Conservation (phyloP, 2,888 invertebrate species). For the Pristionchus arcanus region DNA sequence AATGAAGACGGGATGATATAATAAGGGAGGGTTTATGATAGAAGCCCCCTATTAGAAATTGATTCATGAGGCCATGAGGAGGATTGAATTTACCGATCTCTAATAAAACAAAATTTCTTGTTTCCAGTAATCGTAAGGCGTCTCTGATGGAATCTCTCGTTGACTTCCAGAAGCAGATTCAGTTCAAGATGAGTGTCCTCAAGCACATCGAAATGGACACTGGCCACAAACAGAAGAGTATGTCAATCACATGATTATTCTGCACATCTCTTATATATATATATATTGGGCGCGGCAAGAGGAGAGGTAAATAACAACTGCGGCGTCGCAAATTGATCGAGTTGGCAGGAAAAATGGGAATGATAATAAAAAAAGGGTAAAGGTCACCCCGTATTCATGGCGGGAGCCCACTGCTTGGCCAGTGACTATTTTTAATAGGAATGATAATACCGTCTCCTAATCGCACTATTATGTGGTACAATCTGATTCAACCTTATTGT, state of each 20-base stretch:
- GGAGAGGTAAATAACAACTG: neutral
- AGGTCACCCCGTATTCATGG: too few species aligned
- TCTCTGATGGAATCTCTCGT: slow-evolving; percentile 69
- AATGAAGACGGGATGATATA: neutral
- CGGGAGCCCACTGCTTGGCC: too few species aligned
- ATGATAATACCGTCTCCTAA: neutral
- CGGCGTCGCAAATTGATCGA: neutral
- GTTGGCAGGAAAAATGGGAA: neutral
- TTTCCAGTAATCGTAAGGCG: slow-evolving; percentile 67
- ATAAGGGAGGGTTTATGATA: neutral
- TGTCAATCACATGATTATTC: neutral
- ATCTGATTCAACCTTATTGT: neutral
- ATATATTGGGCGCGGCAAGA: neutral
- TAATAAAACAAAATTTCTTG: neutral
- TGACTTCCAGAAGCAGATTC: slow-evolving; percentile 72
- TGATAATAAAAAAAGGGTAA: too few species aligned
- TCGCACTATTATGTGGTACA: neutral
- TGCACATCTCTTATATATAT: too few species aligned
- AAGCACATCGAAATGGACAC: slow-evolving; percentile 60
- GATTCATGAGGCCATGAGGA: neutral
- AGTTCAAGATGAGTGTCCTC: slow-evolving; percentile 71
- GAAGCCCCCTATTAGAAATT: too few species aligned
- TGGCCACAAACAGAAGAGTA: neutral
- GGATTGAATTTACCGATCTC: neutral
- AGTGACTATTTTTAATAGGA: too few species aligned